A percentile compares a stretch with the other conserved stretches of the same genome.
Conservation (phyloP, 2,888 invertebrate species). For the Idaea dimidiata region DNA sequence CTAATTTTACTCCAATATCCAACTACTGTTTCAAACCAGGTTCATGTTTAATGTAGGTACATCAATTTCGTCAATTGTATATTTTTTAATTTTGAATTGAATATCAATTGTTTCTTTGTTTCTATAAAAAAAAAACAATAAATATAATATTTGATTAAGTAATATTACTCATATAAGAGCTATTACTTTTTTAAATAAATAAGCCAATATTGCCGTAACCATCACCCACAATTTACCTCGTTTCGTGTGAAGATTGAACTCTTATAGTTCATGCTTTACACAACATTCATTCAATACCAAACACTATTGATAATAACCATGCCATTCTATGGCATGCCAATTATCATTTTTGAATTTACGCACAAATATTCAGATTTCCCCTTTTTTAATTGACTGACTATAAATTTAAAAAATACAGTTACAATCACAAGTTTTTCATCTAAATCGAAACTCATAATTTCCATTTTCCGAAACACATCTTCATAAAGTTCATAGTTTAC, state of each 20-base stretch:
- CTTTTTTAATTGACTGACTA: slow-evolving; percentile 55
- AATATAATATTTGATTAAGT: no score
- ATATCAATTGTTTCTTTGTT: no score
- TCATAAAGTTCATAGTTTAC: slow-evolving; percentile 4
- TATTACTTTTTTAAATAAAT: slow-evolving; percentile 2
- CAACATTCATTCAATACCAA: slow-evolving; percentile 32
- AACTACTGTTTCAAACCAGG: no score
- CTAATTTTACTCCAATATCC: no score
- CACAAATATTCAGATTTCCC: slow-evolving; percentile 79
- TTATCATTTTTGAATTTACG: slow-evolving; percentile 60
- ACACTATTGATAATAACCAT: slow-evolving; percentile 41
- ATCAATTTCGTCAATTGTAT: no score
- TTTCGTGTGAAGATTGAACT: slow-evolving; percentile 68
- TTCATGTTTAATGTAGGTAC: no score
- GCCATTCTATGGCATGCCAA: slow-evolving; percentile 60
- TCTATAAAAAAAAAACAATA: no score
- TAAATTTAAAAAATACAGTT: no score
- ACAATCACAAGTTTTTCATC: slow-evolving; percentile 2
- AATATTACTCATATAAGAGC: no score
- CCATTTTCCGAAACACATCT: no score
- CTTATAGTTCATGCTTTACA: slow-evolving; percentile 64
- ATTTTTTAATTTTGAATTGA: no score
- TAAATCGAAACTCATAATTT: no score
- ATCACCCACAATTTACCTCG: slow-evolving; percentile 37
- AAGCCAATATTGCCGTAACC: slow-evolving; percentile 61